phyloP scores from a whole-genome alignment of 2,113 vertebrate genomes.

The Cyphomyrus discorhynchus region DNA sequence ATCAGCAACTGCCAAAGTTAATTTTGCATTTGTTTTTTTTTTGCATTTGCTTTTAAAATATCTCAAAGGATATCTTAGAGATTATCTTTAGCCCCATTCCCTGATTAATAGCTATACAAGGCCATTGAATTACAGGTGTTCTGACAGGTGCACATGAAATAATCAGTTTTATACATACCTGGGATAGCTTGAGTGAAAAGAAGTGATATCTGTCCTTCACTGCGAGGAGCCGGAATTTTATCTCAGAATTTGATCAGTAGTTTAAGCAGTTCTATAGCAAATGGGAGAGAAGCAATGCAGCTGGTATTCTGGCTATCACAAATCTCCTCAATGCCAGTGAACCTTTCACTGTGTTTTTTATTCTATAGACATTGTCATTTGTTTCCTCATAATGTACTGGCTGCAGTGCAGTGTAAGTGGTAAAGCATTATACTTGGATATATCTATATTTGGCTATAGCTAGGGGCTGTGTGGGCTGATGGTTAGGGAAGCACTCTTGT shows the following conservation, averaged over 20 bases:
- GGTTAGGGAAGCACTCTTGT: no score
- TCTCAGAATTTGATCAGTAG: not conserved
- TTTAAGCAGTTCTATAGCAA: not conserved
- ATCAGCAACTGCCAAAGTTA: not conserved
- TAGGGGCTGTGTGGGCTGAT: not conserved
- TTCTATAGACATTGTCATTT: not conserved
- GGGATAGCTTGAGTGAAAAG: not conserved
- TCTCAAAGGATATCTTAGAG: not conserved
- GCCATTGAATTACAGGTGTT: not conserved
- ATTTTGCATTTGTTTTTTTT: not conserved
- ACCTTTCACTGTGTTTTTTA: not conserved
- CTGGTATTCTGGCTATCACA: not conserved
- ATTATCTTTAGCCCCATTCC: not conserved
- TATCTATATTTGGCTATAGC: not conserved
- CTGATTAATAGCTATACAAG: not conserved
- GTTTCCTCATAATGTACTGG: not conserved
- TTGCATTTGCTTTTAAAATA: not conserved
- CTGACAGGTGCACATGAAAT: not conserved
- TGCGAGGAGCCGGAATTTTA: not conserved
- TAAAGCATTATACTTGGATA: not conserved
- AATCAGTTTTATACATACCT: not conserved
- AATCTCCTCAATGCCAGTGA: not conserved
- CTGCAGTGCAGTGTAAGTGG: not conserved
- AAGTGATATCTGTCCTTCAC: not conserved
- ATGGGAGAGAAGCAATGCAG: not conserved